Evolutionary conservation across 2,113 vertebrate genomes (phyloP).

Genomic region (Cettia cetti): DNA sequence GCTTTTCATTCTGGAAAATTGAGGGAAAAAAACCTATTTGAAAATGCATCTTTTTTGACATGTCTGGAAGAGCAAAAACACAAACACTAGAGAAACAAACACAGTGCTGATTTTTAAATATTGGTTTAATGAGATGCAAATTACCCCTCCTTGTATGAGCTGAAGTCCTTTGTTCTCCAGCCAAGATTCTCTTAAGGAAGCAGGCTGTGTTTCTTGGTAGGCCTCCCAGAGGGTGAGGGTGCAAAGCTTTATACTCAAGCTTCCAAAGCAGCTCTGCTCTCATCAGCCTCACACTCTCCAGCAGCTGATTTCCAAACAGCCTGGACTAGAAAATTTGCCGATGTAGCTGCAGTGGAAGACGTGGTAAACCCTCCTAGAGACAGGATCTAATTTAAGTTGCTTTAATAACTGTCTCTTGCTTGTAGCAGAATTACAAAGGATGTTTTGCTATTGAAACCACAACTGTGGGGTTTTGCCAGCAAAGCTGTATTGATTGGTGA

Average conservation of each 20-base stretch:
- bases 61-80: not conserved
- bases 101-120: not conserved
- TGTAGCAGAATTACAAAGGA: not conserved
- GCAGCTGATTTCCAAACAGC: not conserved
- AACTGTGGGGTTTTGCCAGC: not conserved
- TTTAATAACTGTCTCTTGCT: not conserved
- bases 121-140: conserved; percentile 39
- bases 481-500: not conserved
- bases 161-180: conserved; percentile 38
- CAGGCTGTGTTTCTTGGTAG: not conserved
- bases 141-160: not conserved
- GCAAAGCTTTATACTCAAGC: not conserved
- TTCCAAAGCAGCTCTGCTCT: not conserved
- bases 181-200: not conserved
- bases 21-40: not conserved
- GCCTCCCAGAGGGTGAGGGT: not conserved
- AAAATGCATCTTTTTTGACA: not conserved
- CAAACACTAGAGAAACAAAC: not conserved
- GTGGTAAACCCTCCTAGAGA: not conserved
- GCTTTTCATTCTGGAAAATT: not conserved
- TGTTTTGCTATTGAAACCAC: not conserved
- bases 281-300: not conserved
- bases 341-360: not conserved
- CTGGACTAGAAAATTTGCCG: not conserved
- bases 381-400: not conserved